phyloP scores from a whole-genome alignment of 2,888 invertebrate genomes.

The Liopterus haemorrhoidalis region DNA sequence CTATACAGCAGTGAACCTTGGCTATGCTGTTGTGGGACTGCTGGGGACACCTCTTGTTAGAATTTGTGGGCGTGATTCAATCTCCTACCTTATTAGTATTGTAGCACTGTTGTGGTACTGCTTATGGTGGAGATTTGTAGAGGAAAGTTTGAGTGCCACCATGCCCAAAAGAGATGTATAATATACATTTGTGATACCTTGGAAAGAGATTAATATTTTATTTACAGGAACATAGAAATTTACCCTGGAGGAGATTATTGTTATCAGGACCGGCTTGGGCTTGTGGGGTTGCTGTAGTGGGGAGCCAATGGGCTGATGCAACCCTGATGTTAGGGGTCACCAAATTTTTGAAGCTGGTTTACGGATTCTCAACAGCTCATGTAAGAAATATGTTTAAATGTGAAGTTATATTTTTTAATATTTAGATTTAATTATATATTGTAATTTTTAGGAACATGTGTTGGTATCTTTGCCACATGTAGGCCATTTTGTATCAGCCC shows the following conservation, averaged over 20 bases:
- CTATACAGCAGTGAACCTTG: slow-evolving; percentile 54
- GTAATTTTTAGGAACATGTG: slow-evolving; percentile 47
- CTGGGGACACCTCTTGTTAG: slow-evolving; percentile 51
- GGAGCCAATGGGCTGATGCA: slow-evolving; percentile 56
- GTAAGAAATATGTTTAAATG: too few species aligned
- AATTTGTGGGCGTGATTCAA: slow-evolving; percentile 49
- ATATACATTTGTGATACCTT: slow-evolving; percentile 8
- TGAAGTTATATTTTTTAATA: too few species aligned
- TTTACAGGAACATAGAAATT: slow-evolving; percentile 42
- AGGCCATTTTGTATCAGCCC: slow-evolving; percentile 53
- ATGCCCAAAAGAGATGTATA: slow-evolving; percentile 44
- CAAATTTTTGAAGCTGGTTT: slow-evolving; percentile 54
- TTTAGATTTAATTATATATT: too few species aligned
- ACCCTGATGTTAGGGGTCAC: slow-evolving; percentile 54
- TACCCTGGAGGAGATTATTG: slow-evolving; percentile 52
- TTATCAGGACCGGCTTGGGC: slow-evolving; percentile 55
- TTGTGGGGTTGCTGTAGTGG: slow-evolving; percentile 53
- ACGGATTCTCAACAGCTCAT: slow-evolving; percentile 54
- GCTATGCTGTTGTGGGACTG: slow-evolving; percentile 52
- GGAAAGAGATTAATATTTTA: neutral
- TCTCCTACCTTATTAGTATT: slow-evolving; percentile 50
- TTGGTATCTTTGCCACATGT: slow-evolving; percentile 52
- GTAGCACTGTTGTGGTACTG: slow-evolving; percentile 51
- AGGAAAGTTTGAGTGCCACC: slow-evolving; percentile 49
- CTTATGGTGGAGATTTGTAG: slow-evolving; percentile 52